Evolutionary conservation across 2,113 vertebrate species (phyloP), one percentile per base, ranked within the genome.

Genomic region (Channa argus): DNA sequence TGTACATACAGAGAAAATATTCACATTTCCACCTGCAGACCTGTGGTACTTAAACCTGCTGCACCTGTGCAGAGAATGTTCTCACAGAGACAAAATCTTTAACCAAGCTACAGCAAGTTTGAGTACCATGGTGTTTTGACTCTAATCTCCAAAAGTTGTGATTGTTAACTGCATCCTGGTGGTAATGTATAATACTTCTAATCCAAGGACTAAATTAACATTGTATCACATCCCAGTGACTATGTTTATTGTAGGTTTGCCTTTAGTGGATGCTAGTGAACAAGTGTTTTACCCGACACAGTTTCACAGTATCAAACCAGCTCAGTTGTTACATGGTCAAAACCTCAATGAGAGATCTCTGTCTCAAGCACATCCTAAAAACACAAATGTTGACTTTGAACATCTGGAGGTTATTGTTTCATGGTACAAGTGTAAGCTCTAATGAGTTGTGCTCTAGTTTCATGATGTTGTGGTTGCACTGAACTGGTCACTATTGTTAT

Each of bases 261-360:
- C 12, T 62, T 47, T 6, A 33, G 54, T 36, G 11, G 54, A 76
- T 67, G 56, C 33, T 59, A 81, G 62, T 70, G 72, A 75, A 84
- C 78, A 88, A 75, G 64, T 47, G 14, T 53, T 67, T 14, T 37
- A 24, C 8, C 43, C 36, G 5, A 53, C 6, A 47, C 14, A 8
- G 8, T 44, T 41, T 56, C 6, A 24, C 24, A 55, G 46, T 15
- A 34, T 49, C 6, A 39, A 14, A 8, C 11, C 37, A 51, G 12
- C 6, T 24, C 47, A 54, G 8, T 24, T 38, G 82, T 91, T 92
- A 88, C 92, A 88, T 91, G 65, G 14, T 86, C 82, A 92, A 80
- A 84, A 89, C 88, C 73, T 92, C 11, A 55, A 92, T 83, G 24
- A 85, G 89, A 91, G 65, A 91, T 77, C 84, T 90, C 80, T 60